Base-by-base conservation (phyloP, 2,113 vertebrate species). In the Aplodontia rufa region DNA sequence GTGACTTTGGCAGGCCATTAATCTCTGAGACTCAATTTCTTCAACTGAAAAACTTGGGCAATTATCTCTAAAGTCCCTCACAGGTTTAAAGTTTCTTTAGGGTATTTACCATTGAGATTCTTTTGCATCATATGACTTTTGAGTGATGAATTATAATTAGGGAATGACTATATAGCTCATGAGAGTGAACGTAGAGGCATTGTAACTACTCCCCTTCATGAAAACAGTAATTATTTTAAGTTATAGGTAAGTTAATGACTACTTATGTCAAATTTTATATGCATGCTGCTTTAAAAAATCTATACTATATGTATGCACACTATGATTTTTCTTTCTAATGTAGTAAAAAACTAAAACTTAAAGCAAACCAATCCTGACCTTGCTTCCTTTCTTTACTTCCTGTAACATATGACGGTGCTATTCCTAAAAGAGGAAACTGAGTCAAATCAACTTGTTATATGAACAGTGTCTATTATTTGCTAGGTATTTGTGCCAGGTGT, bases 191-290 rank as follows among this genome's bases (percentile, higher is more conserved):
- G 40, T 51, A 90, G 8, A 30, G 80, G 89, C 26, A 84, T 71
- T 85, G 72, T 92, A 92, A 88, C 78, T 81, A 89, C 51, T 82
- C n/a, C 83, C 6, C 40, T 69, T 64, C 40, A 64, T 16, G 32
- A 82, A 71, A 90, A 84, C 5, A 92, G 76, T 78, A 83, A 85
- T 91, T 96, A 88, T 91, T 97, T 93, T 84, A 81, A 89, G 71
- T 95, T 82, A 90, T 42, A 95, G 45, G 26, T 24, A 85, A 84
- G 53, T 83, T n/a, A 74, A 62, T 83, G 37, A 93, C 45, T 94
- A 58, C 66, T 93, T 80, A 81, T 49, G 88, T 80, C 91, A 92
- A 69, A 92, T 83, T 60, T 74, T 81, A 83, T 75, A 80, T 58
- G 24, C 30, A 86, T 60, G 45, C 7, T 92, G 3, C 45, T 90